Evolutionary conservation across 1,140 invertebrate species (phyloP).

Genomic region (Drosophila novamexicana): DNA sequence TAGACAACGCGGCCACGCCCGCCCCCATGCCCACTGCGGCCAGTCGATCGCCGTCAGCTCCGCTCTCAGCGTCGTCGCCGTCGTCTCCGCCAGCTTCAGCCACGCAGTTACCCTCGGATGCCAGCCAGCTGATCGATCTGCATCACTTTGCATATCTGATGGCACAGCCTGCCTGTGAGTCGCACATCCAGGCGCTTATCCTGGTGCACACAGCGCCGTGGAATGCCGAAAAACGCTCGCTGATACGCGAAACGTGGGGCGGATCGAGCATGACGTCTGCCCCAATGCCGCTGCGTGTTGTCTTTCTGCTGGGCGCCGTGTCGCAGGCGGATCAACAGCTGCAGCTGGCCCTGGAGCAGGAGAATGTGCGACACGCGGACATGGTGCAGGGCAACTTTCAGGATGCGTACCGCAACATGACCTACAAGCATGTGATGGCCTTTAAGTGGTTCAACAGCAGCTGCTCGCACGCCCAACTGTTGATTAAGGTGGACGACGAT

Average conservation of each 20-base stretch:
- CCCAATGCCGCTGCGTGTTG: slow-evolving; percentile 84
- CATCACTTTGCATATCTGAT: slow-evolving; percentile 86
- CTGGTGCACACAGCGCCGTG: slow-evolving; percentile 89
- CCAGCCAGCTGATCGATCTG: slow-evolving; percentile 86
- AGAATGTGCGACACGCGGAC: slow-evolving; percentile 88
- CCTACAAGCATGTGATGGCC: slow-evolving; percentile 93
- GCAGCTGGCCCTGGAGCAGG: slow-evolving; percentile 86
- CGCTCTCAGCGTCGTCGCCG: background rate
- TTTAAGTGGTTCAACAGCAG: slow-evolving; percentile 92
- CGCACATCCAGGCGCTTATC: slow-evolving; percentile 85
- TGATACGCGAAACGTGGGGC: slow-evolving; percentile 90
- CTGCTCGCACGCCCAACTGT: slow-evolving; percentile 89
- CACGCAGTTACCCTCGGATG: slow-evolving; percentile 46
- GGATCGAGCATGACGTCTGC: slow-evolving; percentile 46
- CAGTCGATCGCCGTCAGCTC: background rate
- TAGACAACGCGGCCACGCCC: slow-evolving; percentile 50
- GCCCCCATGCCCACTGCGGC: slow-evolving; percentile 24
- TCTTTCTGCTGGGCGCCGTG: slow-evolving; percentile 90
- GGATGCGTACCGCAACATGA: slow-evolving; percentile 93
- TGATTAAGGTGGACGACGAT: slow-evolving; percentile 92
- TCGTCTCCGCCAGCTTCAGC: background rate
- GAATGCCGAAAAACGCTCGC: slow-evolving; percentile 87
- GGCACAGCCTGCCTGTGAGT: slow-evolving; percentile 85
- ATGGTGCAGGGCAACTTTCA: slow-evolving; percentile 92
- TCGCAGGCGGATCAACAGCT: slow-evolving; percentile 41